These are phyloP conservation scores for Myotis lucifugus DNA, from an alignment of 2,113 vertebrate species.

Conservation along the genomic window DNA sequence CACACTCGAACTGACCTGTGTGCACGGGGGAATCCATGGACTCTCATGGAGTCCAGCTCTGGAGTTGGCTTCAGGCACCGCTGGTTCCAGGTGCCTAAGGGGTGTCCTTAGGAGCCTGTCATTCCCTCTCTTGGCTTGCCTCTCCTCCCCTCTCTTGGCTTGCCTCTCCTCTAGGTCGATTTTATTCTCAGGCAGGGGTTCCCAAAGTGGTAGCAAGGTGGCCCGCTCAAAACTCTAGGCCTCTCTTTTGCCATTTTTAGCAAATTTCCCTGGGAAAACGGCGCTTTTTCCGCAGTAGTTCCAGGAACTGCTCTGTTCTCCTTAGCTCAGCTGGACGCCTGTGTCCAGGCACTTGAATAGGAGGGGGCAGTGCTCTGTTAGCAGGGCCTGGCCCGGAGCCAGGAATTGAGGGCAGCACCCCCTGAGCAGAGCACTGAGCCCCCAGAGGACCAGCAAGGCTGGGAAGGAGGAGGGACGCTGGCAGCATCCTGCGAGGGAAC, in stretches of 20 bases:
- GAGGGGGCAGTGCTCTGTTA: neutral
- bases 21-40: neutral
- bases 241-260: neutral
- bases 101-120: neutral
- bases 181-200: neutral
- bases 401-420: neutral
- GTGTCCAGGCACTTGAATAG: neutral
- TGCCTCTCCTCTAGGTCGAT: neutral
- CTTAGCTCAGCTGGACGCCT: neutral
- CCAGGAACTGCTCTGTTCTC: neutral
- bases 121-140: neutral
- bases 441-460: neutral
- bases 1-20: neutral
- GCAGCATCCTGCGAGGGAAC: fast-evolving
- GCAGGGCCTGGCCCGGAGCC: neutral
- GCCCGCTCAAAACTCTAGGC: neutral
- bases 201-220: neutral
- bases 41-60: neutral
- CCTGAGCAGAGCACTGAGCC: neutral
- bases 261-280: neutral
- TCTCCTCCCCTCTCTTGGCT: neutral
- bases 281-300: neutral
- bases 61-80: neutral
- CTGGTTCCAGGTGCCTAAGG: neutral
- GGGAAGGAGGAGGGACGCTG: neutral